Evolutionary conservation across 2,888 invertebrate species (phyloP).

Genomic region (Micoletzkya japonica): DNA sequence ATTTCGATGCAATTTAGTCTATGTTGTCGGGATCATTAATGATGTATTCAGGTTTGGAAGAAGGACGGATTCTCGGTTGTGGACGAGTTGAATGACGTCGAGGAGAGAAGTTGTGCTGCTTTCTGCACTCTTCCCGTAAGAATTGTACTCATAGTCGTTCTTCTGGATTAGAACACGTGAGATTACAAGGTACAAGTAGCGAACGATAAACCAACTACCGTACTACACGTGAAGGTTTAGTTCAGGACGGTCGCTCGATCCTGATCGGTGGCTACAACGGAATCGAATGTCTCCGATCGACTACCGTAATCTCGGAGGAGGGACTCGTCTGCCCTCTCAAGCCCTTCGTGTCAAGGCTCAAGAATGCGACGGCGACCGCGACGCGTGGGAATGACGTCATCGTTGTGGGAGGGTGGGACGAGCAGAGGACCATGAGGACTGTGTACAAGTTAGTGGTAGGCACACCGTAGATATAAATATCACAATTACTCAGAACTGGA

Average conservation of each 20-base stretch:
- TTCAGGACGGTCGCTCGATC: slow-evolving; percentile 2
- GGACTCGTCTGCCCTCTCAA: neutral
- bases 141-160: neutral
- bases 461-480: too few relatives aligned
- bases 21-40: neutral
- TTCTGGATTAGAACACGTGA: too few relatives aligned
- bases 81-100: slow-evolving; percentile 1
- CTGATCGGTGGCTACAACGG: slow-evolving; percentile 25
- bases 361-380: slow-evolving; percentile 37
- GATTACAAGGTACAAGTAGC: too few relatives aligned
- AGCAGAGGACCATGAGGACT: slow-evolving; percentile 41
- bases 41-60: slow-evolving; percentile 6
- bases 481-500: neutral
- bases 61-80: slow-evolving; percentile 4
- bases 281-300: slow-evolving; percentile 14
- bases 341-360: slow-evolving; percentile 34
- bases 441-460: slow-evolving; percentile 36
- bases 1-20: too few relatives aligned
- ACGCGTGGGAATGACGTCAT: slow-evolving; percentile 28
- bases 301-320: slow-evolving; percentile 5
- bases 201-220: neutral
- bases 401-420: slow-evolving; percentile 59
- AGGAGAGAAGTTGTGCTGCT: slow-evolving; percentile 15
- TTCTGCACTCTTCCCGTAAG: slow-evolving; percentile 18
- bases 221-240: neutral